Evolutionary conservation across 1,140 invertebrate genomes (phyloP).

Genomic region (roundworm (Caenorhabditis elegans)): WBcel235 BX284604.4:3803001-3803500

Average conservation of each 20-base stretch:
- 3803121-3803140: constrained; percentile 41
- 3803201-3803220: neutral
- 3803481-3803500: neutral
- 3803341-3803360: constrained; percentile 33
- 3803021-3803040: constrained; percentile 41
- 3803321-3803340: constrained; percentile 29
- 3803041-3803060: constrained; percentile 63
- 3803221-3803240: neutral
- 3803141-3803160: constrained; percentile 80
- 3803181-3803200: constrained; percentile 26
- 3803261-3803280: neutral
- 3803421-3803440: constrained; percentile 17
- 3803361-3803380: constrained; percentile 29
- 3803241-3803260: neutral
- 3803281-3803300: constrained; percentile 39
- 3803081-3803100: constrained; percentile 80
- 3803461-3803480: neutral
- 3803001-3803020: constrained; percentile 35
- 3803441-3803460: neutral
- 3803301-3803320: constrained; percentile 16
- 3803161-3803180: constrained; percentile 75
- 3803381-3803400: neutral
- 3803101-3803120: constrained; percentile 74
- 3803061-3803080: constrained; percentile 71
- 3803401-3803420: neutral